Conservation (phyloP, 2,888 invertebrate species). For the Hemistola chrysoprasaria region DNA sequence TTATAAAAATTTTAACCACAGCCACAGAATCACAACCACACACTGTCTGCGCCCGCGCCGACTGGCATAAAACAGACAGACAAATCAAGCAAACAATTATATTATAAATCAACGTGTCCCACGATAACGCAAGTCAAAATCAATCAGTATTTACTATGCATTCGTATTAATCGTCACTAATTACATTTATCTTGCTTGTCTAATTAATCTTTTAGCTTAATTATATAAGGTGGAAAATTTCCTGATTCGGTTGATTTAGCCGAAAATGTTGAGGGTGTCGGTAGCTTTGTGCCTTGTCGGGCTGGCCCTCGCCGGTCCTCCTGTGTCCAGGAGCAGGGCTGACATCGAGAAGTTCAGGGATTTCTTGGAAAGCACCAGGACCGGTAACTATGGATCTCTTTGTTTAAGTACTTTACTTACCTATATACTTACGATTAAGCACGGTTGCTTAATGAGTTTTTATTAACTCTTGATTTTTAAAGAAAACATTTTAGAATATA, state of each 20-base stretch:
- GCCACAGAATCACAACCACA: no score
- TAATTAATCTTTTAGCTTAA: constrained; percentile 7
- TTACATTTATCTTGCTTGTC: constrained; percentile 5
- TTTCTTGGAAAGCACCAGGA: constrained; percentile 44
- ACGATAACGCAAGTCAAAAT: background rate
- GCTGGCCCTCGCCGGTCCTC: constrained; percentile 36
- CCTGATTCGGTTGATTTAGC: background rate
- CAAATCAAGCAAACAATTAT: no score
- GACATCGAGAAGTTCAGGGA: constrained; percentile 46
- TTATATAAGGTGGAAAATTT: constrained; percentile 2
- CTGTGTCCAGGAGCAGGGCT: constrained; percentile 36
- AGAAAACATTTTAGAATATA: no score
- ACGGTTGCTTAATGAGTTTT: no score
- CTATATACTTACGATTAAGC: no score
- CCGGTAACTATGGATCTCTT: constrained; percentile 36
- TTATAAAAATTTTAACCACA: no score
- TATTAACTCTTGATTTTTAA: no score
- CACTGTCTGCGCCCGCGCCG: no score
- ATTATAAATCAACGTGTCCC: background rate
- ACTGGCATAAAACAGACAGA: no score
- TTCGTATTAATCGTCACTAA: constrained; percentile 5
- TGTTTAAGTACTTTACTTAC: no score
- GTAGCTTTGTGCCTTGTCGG: constrained; percentile 37
- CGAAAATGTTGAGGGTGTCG: constrained; percentile 35
- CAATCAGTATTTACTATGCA: constrained; percentile 1